These are phyloP conservation scores for Mythimna albipuncta DNA, from an alignment of 2,888 invertebrate genomes.

Conservation along the genomic window DNA sequence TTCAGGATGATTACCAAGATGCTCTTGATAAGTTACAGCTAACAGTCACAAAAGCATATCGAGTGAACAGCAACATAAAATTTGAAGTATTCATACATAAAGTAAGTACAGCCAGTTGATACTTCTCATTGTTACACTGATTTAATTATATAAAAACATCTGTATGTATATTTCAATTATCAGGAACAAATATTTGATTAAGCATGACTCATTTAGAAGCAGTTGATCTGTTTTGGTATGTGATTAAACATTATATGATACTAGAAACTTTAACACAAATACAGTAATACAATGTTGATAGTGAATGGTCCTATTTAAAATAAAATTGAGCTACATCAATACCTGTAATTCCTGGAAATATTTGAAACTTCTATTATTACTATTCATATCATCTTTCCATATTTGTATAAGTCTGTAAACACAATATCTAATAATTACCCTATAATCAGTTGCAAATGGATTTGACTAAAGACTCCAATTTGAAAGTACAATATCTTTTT, in stretches of 20 bases:
- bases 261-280: neutral
- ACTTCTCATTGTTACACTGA: constrained; percentile 6
- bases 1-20: constrained; percentile 98
- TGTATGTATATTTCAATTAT: constrained; percentile 40
- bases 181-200: constrained; percentile 38
- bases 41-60: constrained; percentile 98
- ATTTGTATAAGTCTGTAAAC: too few relatives aligned
- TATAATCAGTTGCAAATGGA: too few relatives aligned
- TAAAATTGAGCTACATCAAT: neutral
- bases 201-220: constrained; percentile 38
- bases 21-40: constrained; percentile 97
- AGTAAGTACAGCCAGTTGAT: constrained; percentile 78
- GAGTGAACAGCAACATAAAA: constrained; percentile 98
- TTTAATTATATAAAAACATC: constrained; percentile 17
- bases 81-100: constrained; percentile 99
- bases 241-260: neutral
- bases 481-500: too few relatives aligned
- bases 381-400: too few relatives aligned
- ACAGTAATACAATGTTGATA: neutral
- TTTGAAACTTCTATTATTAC: neutral
- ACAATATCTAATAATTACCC: too few relatives aligned
- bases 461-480: too few relatives aligned
- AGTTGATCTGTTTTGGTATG: constrained; percentile 29
- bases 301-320: neutral
- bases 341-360: neutral